Evolutionary conservation across 53 echinoderm and acorn worm species (phyloP).

Genomic region (Echinometra lucunter): DNA sequence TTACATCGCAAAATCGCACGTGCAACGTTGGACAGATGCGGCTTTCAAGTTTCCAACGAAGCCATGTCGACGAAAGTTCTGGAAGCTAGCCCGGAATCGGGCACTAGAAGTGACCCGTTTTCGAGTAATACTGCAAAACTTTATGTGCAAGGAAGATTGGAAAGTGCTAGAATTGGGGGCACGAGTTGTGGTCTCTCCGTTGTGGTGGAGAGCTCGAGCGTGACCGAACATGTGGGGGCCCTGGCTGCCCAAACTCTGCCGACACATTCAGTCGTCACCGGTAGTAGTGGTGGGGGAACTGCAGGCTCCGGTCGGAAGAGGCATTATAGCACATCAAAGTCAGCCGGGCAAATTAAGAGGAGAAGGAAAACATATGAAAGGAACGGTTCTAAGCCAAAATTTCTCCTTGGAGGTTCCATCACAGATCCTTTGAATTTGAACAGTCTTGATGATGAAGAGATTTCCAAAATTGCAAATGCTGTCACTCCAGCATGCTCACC

Average conservation of each 20-base stretch:
- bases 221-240: slow-evolving; percentile 10
- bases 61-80: slow-evolving; percentile 58
- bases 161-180: slow-evolving; percentile 42
- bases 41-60: slow-evolving; percentile 1
- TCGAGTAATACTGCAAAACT: not conserved
- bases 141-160: slow-evolving; percentile 6
- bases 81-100: slow-evolving; percentile 64
- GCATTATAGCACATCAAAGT: slow-evolving; percentile 63
- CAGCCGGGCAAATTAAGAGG: slow-evolving; percentile 70
- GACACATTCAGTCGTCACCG: not conserved
- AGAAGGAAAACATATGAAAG: slow-evolving; percentile 87
- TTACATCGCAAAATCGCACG: slow-evolving; percentile 64
- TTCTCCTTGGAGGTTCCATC: slow-evolving; percentile 89
- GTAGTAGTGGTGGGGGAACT: not conserved
- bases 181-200: slow-evolving; percentile 52
- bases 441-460: slow-evolving; percentile 87
- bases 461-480: slow-evolving; percentile 81
- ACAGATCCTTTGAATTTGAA: slow-evolving; percentile 95
- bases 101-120: slow-evolving; percentile 39
- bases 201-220: slow-evolving; percentile 18
- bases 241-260: slow-evolving; percentile 37
- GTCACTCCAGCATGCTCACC: slow-evolving; percentile 89
- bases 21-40: slow-evolving; percentile 57
- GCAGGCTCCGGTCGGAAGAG: slow-evolving; percentile 30
- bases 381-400: slow-evolving; percentile 74